A percentile compares a stretch with the other conserved stretches of the same genome.
phyloP scores from a whole-genome alignment of 2,888 invertebrate genomes.

The Ctenicera cuprea region DNA sequence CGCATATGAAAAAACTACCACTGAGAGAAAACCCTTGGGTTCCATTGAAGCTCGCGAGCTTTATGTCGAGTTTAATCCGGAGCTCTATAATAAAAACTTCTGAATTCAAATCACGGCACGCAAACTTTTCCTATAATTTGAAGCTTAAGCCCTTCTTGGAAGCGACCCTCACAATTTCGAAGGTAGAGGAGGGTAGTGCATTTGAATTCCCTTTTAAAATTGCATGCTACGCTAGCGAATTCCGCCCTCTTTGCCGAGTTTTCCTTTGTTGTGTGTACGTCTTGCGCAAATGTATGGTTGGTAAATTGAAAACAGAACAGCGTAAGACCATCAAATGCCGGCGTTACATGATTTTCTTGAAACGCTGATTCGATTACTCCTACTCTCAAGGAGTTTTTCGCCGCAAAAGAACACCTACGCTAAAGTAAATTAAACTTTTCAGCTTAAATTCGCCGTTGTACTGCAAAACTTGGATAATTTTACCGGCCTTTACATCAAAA shows the following conservation, averaged over 20 bases:
- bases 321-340: conserved; percentile 25
- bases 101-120: conserved; percentile 45
- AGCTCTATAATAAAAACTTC: conserved; percentile 43
- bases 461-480: not conserved
- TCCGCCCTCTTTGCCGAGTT: conserved; percentile 1
- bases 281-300: conserved; percentile 17
- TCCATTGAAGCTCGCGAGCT: conserved; percentile 18
- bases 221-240: conserved; percentile 33
- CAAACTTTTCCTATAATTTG: conserved; percentile 46
- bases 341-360: conserved; percentile 33
- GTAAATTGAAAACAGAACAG: conserved; percentile 33
- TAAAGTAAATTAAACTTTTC: conserved; percentile 19
- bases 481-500: too few relatives aligned
- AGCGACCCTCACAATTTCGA: conserved; percentile 32
- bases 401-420: not conserved
- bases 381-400: conserved; percentile 28
- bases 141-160: conserved; percentile 38
- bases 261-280: conserved; percentile 26
- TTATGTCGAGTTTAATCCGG: conserved; percentile 39
- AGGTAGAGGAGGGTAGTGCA: conserved; percentile 26
- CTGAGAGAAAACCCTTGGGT: conserved; percentile 7
- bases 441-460: not conserved
- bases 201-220: conserved; percentile 34
- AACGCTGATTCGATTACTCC: conserved; percentile 28
- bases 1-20: conserved; percentile 1